Percentiles rank a stretch among this genome's conserved stretches.
Conservation (phyloP, 2,888 invertebrate genomes). For the Hipparchia sbordonii region DNA sequence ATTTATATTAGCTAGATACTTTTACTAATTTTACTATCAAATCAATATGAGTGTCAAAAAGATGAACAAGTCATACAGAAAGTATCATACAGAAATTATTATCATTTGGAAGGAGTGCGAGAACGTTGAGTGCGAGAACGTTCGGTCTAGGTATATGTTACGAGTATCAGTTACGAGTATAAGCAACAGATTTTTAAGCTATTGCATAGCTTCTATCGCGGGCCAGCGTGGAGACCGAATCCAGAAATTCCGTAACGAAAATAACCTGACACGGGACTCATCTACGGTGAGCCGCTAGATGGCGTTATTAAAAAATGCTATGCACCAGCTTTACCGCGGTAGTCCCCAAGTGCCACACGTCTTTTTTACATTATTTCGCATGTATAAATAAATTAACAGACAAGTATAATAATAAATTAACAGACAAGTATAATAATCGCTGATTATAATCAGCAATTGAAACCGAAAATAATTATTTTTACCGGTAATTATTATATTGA, state of each 20-base stretch:
- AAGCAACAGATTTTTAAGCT: too few relatives aligned
- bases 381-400: background rate
- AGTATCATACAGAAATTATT: conserved; percentile 42
- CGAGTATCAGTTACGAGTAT: too few relatives aligned
- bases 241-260: too few relatives aligned
- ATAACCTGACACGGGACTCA: too few relatives aligned
- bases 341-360: too few relatives aligned
- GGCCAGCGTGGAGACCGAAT: too few relatives aligned
- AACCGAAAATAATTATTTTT: background rate
- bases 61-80: conserved; percentile 50
- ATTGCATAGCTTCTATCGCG: too few relatives aligned
- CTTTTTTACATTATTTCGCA: conserved; percentile 15
- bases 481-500: background rate
- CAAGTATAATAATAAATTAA: background rate
- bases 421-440: background rate
- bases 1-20: background rate
- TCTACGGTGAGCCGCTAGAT: too few relatives aligned
- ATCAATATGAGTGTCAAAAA: conserved; percentile 34
- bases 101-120: conserved; percentile 36
- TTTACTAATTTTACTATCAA: too few relatives aligned
- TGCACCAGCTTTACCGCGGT: too few relatives aligned
- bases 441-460: background rate
- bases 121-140: conserved; percentile 27
- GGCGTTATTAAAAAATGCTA: too few relatives aligned
- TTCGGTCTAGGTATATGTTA: conserved; percentile 3